Conservation (phyloP, 2,113 vertebrate genomes). For the Mungos mungo region DNA sequence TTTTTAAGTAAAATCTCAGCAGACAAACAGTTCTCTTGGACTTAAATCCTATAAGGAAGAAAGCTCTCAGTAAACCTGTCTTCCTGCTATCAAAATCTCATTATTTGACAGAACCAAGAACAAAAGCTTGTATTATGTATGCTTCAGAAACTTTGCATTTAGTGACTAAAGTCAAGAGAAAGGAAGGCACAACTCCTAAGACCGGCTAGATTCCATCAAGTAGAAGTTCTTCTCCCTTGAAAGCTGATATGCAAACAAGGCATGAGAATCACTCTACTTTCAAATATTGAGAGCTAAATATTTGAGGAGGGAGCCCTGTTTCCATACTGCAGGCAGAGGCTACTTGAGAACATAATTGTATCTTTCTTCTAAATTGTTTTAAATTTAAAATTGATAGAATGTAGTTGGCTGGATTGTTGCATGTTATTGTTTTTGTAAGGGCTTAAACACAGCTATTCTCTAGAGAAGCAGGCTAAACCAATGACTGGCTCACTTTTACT, state of each 20-base stretch:
- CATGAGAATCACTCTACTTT: not conserved
- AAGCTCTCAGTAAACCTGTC: not conserved
- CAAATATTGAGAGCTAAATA: not conserved
- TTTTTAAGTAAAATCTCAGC: not conserved
- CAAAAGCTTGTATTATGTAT: not conserved
- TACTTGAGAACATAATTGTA: not conserved
- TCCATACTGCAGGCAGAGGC: not conserved
- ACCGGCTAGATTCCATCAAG: not conserved
- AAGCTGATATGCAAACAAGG: slow-evolving; percentile 21
- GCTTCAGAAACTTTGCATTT: slow-evolving; percentile 2
- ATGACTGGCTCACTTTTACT: not conserved
- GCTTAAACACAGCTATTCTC: slow-evolving; percentile 16
- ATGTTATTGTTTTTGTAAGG: not conserved
- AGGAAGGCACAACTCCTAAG: not conserved
- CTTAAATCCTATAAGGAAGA: slow-evolving; percentile 10
- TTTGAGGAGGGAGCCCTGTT: not conserved
- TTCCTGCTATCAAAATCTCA: not conserved
- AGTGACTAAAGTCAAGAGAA: not conserved
- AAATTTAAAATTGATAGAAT: slow-evolving; percentile 21
- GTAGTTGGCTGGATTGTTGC: not conserved
- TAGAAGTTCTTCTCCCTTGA: not conserved
- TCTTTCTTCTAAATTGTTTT: slow-evolving; percentile 42
- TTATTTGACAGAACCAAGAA: not conserved
- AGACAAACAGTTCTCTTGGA: not conserved
- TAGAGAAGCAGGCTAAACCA: not conserved